Conservation (phyloP, 2,797 vertebrate species). For the Ataeniobius toweri region DNA sequence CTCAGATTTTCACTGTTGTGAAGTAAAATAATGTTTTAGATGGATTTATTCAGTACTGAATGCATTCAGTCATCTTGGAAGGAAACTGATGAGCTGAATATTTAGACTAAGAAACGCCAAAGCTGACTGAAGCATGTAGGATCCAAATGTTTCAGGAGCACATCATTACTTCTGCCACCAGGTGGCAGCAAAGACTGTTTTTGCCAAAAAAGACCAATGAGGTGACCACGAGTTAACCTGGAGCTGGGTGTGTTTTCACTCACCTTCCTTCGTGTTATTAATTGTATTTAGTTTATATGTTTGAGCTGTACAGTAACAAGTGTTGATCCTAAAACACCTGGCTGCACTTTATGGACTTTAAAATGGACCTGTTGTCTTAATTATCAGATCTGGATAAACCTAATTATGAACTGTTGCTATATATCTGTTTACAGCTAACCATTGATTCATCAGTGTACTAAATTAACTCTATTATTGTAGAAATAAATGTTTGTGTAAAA, state of each 20-base stretch:
- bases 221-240: slow-evolving; percentile 28
- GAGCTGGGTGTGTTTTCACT: slow-evolving; percentile 3
- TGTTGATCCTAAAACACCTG: slow-evolving; percentile 14
- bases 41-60: not conserved
- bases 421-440: not conserved
- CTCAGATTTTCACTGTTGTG: not conserved
- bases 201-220: not conserved
- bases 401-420: not conserved
- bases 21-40: not conserved
- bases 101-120: not conserved
- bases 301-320: not conserved
- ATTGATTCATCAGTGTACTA: not conserved
- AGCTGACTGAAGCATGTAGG: not conserved
- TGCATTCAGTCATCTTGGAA: too few relatives aligned
- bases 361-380: slow-evolving; percentile 5
- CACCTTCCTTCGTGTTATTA: not conserved
- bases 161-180: slow-evolving; percentile 22
- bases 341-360: slow-evolving; percentile 45
- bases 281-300: not conserved
- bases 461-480: not conserved
- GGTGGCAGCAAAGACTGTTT: slow-evolving; percentile 43
- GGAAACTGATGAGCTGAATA: not conserved
- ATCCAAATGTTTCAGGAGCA: not conserved
- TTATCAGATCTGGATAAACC: too few relatives aligned
- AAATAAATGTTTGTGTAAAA: not conserved